These are phyloP conservation scores for Acipenser ruthenus DNA, from an alignment of 2,797 vertebrate genomes.

Conservation along the genomic window DNA sequence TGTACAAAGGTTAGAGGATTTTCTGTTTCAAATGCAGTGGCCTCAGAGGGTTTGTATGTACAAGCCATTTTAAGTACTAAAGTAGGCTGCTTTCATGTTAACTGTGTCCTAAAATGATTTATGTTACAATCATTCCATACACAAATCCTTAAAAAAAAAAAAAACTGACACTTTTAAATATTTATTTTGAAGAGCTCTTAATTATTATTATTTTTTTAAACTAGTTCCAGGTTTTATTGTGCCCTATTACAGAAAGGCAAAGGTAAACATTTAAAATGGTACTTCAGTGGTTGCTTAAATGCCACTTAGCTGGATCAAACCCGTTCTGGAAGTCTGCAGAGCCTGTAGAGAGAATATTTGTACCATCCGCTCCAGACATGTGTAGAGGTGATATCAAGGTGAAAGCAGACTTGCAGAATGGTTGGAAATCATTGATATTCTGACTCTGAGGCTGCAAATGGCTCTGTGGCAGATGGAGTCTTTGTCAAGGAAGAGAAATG, in stretches of 20 bases:
- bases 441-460: conserved; percentile 83
- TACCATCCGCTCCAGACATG: conserved; percentile 60
- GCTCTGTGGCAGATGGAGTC: conserved; percentile 90
- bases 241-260: conserved; percentile 24
- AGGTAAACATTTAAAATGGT: conserved; percentile 26
- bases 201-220: no score
- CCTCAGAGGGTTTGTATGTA: conserved; percentile 8
- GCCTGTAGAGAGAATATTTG: conserved; percentile 40
- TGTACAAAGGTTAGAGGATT: conserved; percentile 21
- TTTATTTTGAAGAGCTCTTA: no score
- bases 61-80: conserved; percentile 8
- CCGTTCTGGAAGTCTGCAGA: conserved; percentile 32
- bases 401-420: conserved; percentile 73
- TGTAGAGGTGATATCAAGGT: conserved; percentile 85
- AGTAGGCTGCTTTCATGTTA: conserved; percentile 8
- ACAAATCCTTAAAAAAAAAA: no score
- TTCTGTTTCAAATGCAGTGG: conserved; percentile 14
- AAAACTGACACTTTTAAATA: no score
- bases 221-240: neutral
- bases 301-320: conserved; percentile 46
- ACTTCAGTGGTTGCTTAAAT: conserved; percentile 42
- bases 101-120: neutral
- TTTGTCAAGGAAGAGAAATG: conserved; percentile 95
- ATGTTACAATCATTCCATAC: no score
- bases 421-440: conserved; percentile 95